Conservation (phyloP, 2,113 vertebrate species). For the Oryzias javanicus region DNA sequence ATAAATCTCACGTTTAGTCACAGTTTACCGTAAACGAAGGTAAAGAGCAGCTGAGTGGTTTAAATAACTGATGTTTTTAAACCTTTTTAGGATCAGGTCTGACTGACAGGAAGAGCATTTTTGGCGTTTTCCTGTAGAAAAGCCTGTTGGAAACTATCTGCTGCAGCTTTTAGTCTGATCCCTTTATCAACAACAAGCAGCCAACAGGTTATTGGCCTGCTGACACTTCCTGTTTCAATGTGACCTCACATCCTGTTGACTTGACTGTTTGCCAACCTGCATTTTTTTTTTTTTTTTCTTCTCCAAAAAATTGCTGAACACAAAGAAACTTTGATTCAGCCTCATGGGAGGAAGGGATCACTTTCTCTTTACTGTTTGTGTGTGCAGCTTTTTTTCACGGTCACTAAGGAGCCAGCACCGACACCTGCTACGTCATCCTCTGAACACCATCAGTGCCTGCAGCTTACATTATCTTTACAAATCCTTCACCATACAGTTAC, state of each 20-base stretch:
- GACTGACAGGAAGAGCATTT: not conserved
- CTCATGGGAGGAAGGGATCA: not conserved
- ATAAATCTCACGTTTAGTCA: too few relatives aligned
- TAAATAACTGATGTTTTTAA: too few relatives aligned
- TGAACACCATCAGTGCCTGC: too few relatives aligned
- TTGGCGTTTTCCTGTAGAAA: not conserved
- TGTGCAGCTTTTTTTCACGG: too few relatives aligned
- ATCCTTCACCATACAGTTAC: too few relatives aligned
- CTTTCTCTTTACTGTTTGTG: not conserved
- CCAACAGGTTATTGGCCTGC: conserved; percentile 23
- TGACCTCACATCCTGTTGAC: conserved; percentile 44
- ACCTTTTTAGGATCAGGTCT: not conserved
- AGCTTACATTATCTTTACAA: too few relatives aligned
- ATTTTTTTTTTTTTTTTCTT: too few relatives aligned
- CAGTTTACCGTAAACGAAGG: too few relatives aligned
- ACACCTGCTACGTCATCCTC: too few relatives aligned
- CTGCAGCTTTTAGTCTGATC: not conserved
- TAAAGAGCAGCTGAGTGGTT: too few relatives aligned
- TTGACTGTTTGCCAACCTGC: not conserved
- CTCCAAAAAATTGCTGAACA: conserved; percentile 9
- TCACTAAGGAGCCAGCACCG: too few relatives aligned
- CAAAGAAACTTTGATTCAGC: not conserved
- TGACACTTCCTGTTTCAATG: conserved; percentile 36
- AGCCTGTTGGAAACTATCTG: not conserved
- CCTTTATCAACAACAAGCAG: not conserved